Conservation (phyloP, 2,888 invertebrate species). For the Myopa tessellatipennis region DNA sequence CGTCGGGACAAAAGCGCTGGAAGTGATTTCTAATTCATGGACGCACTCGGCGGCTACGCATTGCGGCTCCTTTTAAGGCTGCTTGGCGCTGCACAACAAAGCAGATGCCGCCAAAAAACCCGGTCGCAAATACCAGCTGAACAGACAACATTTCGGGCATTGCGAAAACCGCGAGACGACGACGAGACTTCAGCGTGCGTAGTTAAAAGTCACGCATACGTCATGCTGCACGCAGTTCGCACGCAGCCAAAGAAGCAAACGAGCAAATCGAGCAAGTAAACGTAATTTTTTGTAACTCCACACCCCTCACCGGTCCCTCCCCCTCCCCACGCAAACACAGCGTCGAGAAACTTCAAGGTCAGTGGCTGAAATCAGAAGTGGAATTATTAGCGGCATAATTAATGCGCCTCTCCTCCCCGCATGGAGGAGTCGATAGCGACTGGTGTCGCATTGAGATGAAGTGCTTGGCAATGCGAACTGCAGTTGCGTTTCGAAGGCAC, state of each 20-base stretch:
- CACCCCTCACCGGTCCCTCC: background rate
- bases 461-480: conserved; percentile 17
- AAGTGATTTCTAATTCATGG: conserved; percentile 41
- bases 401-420: background rate
- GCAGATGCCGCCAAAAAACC: conserved; percentile 25
- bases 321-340: background rate
- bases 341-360: background rate
- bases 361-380: background rate
- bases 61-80: conserved; percentile 37
- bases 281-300: too few relatives aligned
- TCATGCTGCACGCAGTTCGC: conserved; percentile 2
- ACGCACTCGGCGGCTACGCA: conserved; percentile 36
- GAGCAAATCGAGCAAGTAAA: too few relatives aligned
- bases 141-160: background rate
- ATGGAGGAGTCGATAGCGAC: background rate
- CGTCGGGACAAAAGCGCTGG: background rate
- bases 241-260: background rate
- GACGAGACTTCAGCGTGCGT: conserved; percentile 7
- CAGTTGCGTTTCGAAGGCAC: too few relatives aligned
- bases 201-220: conserved; percentile 28
- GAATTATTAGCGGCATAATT: conserved; percentile 20
- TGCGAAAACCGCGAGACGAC: background rate
- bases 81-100: conserved; percentile 1
- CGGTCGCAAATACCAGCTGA: background rate
- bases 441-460: background rate